Evolutionary conservation across 2,888 invertebrate species (phyloP).

Genomic region (Lithophane socia): DNA sequence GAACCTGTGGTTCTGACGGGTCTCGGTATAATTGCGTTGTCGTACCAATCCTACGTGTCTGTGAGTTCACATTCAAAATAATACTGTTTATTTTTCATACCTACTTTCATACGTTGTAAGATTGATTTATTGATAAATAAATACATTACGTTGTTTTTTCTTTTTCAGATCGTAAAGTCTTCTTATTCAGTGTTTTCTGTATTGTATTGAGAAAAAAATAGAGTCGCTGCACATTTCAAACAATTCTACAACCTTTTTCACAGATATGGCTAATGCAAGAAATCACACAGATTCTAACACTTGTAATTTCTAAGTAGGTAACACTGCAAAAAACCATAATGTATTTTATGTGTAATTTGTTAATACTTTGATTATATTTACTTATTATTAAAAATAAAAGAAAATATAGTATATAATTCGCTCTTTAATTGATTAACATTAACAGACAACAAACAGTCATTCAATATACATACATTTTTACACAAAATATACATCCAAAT

Average conservation of each 20-base stretch:
- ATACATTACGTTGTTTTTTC: not conserved
- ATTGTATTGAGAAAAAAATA: slow-evolving; percentile 34
- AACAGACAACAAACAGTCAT: slow-evolving; percentile 60
- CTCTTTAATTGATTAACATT: slow-evolving; percentile 54
- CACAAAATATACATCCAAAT: slow-evolving; percentile 50
- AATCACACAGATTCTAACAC: not conserved
- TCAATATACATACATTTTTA: slow-evolving; percentile 32
- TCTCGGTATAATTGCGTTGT: slow-evolving; percentile 67
- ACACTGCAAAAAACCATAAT: not conserved
- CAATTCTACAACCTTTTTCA: not conserved
- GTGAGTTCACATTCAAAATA: slow-evolving; percentile 60
- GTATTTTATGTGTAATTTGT: no score
- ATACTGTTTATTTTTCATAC: not conserved
- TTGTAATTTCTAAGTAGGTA: not conserved
- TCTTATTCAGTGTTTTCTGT: slow-evolving; percentile 65
- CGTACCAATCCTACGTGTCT: slow-evolving; percentile 72
- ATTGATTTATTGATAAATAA: not conserved
- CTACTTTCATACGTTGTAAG: no score
- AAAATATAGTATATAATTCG: slow-evolving; percentile 45
- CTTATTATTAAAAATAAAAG: slow-evolving; percentile 35
- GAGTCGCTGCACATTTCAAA: not conserved
- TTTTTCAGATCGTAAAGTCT: slow-evolving; percentile 65
- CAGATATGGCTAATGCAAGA: not conserved
- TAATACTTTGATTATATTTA: not conserved
- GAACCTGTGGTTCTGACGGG: slow-evolving; percentile 67